Conservation (phyloP, 2,113 vertebrate genomes). For the Uropsilus gracilis region DNA sequence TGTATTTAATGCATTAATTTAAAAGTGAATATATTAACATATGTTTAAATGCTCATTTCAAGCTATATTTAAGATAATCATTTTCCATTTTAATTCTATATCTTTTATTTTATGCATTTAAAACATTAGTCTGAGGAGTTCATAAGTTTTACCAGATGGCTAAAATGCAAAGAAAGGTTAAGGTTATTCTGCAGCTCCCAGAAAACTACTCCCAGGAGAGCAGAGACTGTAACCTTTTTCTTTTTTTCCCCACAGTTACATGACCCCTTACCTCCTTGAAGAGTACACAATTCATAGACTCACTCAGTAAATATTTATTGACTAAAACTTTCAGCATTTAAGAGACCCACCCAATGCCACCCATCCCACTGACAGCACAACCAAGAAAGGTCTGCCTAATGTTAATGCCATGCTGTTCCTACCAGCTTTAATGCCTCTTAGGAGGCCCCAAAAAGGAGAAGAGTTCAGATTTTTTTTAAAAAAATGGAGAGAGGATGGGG, state of each 20-base stretch:
- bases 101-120: slow-evolving; percentile 1
- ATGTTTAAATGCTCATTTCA: neutral
- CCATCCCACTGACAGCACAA: neutral
- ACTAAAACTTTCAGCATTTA: neutral
- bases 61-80: neutral
- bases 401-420: neutral
- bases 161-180: neutral
- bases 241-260: neutral
- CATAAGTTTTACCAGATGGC: neutral
- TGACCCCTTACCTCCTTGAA: neutral
- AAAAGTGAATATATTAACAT: neutral
- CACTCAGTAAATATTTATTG: slow-evolving; percentile 11
- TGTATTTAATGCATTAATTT: neutral
- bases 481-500: neutral
- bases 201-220: neutral
- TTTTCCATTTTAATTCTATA: neutral
- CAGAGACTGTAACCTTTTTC: neutral
- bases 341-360: neutral
- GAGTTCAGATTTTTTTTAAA: neutral
- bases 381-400: neutral
- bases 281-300: neutral
- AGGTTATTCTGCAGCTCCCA: neutral
- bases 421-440: neutral
- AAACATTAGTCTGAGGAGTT: neutral
- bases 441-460: neutral